Conservation (phyloP, 1,140 invertebrate genomes). For the Laupala kohalensis region DNA sequence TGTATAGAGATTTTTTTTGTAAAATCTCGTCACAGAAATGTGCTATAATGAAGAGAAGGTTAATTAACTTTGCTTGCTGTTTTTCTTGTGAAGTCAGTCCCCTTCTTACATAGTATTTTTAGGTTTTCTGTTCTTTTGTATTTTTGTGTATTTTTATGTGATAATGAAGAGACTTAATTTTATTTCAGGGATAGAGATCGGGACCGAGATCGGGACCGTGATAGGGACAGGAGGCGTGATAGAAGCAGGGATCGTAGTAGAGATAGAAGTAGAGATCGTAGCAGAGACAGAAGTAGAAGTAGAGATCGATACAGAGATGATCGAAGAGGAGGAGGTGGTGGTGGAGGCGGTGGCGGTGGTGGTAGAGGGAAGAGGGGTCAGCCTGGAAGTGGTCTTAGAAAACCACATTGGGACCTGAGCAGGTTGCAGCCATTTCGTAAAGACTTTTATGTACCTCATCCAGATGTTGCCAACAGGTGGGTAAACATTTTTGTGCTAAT, state of each 20-base stretch:
- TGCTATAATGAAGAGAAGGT: background rate
- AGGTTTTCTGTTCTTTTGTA: no score
- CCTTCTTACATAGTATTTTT: background rate
- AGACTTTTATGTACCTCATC: conserved; percentile 79
- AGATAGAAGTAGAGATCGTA: conserved; percentile 16
- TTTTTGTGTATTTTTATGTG: no score
- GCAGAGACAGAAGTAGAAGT: conserved; percentile 29
- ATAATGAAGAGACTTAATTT: background rate
- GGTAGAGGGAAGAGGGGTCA: conserved; percentile 36
- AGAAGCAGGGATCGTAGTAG: conserved; percentile 5
- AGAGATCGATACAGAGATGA: conserved; percentile 28
- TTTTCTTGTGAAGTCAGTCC: background rate
- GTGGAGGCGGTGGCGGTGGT: conserved; percentile 37
- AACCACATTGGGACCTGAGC: conserved; percentile 65
- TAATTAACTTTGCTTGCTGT: background rate
- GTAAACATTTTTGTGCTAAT: background rate
- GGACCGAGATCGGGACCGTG: conserved; percentile 23
- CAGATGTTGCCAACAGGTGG: conserved; percentile 45
- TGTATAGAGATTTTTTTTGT: no score
- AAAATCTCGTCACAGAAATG: no score
- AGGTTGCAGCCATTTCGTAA: conserved; percentile 79
- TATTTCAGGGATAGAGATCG: background rate
- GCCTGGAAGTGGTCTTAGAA: conserved; percentile 59
- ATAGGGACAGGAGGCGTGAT: conserved; percentile 21
- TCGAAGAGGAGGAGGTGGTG: conserved; percentile 29